A percentile compares a stretch with the other conserved stretches of the same genome.
phyloP scores from a whole-genome alignment of 2,113 vertebrate species.

The Stigmatopora argus region DNA sequence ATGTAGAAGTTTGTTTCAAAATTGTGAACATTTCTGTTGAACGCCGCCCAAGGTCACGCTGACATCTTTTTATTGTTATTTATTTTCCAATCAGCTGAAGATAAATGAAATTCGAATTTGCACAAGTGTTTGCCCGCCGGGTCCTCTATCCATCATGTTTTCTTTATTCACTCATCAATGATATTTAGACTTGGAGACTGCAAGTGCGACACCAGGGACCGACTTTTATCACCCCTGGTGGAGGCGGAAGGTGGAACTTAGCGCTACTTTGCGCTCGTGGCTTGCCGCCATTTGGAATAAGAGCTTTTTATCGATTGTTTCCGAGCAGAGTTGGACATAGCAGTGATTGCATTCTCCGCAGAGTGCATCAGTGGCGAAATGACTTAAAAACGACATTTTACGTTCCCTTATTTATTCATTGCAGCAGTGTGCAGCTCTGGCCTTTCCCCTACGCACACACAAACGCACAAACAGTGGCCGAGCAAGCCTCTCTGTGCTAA shows the following conservation, averaged over 20 bases:
- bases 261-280: slow-evolving; percentile 46
- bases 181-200: slow-evolving; percentile 51
- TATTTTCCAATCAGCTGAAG: slow-evolving; percentile 14
- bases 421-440: background rate
- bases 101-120: slow-evolving; percentile 29
- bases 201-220: slow-evolving; percentile 39
- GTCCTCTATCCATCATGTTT: slow-evolving; percentile 19
- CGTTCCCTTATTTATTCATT: slow-evolving; percentile 10
- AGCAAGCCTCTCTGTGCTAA: slow-evolving; percentile 60
- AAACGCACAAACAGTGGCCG: slow-evolving; percentile 33
- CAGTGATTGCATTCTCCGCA: slow-evolving; percentile 25
- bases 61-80: slow-evolving; percentile 9
- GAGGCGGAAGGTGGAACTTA: background rate
- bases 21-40: slow-evolving; percentile 5
- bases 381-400: slow-evolving; percentile 14
- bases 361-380: slow-evolving; percentile 30
- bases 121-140: slow-evolving; percentile 7
- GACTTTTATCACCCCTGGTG: slow-evolving; percentile 50
- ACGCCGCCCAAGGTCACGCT: background rate
- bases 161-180: slow-evolving; percentile 59
- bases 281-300: slow-evolving; percentile 33
- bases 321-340: slow-evolving; percentile 34
- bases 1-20: slow-evolving; percentile 13
- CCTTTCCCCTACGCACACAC: background rate
- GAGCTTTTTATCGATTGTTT: slow-evolving; percentile 56